Evolutionary conservation across 64 coral and sea anemone genomes (phyloP).

Genomic region (Stylophora pistillata): DNA sequence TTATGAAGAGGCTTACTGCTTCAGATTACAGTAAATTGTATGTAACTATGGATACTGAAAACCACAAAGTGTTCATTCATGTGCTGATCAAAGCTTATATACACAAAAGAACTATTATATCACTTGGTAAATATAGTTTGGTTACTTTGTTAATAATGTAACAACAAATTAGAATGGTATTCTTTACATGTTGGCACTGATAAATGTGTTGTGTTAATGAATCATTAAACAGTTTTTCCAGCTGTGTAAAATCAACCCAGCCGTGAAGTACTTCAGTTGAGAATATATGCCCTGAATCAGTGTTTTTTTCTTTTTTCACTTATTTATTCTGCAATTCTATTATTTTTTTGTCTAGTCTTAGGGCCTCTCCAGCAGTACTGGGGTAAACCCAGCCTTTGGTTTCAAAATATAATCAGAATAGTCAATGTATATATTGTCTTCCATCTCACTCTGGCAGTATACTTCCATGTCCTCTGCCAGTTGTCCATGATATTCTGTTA

Average conservation of each 20-base stretch:
- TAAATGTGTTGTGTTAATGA: too few species aligned
- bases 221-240: too few species aligned
- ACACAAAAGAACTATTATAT: background rate
- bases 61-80: background rate
- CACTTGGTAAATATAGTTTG: background rate
- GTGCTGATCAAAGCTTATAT: background rate
- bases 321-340: conserved; percentile 3
- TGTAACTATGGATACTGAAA: background rate
- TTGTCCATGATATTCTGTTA: conserved; percentile 32
- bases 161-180: too few species aligned
- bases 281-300: background rate
- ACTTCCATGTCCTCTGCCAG: conserved; percentile 21
- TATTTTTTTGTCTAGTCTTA: background rate
- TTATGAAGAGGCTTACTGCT: too few species aligned
- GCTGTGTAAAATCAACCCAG: background rate
- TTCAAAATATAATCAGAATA: conserved; percentile 32
- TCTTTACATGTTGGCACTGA: too few species aligned
- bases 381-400: conserved; percentile 5
- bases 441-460: conserved; percentile 4
- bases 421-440: conserved; percentile 23
- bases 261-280: background rate
- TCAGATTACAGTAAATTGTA: too few species aligned
- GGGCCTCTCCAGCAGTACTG: background rate
- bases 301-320: background rate
- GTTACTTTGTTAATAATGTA: too few species aligned